Conservation (phyloP, 2,888 invertebrate genomes). For the Ennomos erosarius region DNA sequence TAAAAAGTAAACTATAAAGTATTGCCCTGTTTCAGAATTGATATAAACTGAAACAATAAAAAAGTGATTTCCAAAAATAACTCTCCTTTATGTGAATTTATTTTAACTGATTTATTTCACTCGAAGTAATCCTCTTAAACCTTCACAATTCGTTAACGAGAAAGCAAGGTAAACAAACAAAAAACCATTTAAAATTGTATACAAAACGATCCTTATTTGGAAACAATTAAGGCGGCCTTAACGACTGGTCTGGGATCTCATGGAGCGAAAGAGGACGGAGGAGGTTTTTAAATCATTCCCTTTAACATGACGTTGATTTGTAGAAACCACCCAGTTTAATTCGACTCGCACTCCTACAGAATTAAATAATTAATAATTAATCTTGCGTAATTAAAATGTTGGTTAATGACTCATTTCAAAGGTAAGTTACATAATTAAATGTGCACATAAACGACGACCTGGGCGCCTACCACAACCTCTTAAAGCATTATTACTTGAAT, state of each 20-base stretch:
- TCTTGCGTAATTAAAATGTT: no score
- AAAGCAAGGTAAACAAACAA: conserved; percentile 52
- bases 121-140: conserved; percentile 53
- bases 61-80: conserved; percentile 4
- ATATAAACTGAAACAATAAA: no score
- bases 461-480: no score
- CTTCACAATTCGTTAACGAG: conserved; percentile 53
- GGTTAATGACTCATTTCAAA: no score
- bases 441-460: no score
- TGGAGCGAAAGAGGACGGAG: conserved; percentile 7
- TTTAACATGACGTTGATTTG: conserved; percentile 41
- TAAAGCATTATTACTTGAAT: no score
- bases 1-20: no score
- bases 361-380: no score
- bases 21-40: no score
- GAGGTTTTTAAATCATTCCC: conserved; percentile 35
- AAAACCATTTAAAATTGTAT: conserved; percentile 50
- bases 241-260: conserved; percentile 39
- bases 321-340: conserved; percentile 14
- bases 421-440: no score
- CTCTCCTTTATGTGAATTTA: conserved; percentile 37
- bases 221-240: conserved; percentile 50
- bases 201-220: conserved; percentile 45
- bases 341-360: no score
- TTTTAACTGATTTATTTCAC: conserved; percentile 49